Evolutionary conservation across 2,888 invertebrate species (phyloP).

Genomic region (Agrotis exclamationis): DNA sequence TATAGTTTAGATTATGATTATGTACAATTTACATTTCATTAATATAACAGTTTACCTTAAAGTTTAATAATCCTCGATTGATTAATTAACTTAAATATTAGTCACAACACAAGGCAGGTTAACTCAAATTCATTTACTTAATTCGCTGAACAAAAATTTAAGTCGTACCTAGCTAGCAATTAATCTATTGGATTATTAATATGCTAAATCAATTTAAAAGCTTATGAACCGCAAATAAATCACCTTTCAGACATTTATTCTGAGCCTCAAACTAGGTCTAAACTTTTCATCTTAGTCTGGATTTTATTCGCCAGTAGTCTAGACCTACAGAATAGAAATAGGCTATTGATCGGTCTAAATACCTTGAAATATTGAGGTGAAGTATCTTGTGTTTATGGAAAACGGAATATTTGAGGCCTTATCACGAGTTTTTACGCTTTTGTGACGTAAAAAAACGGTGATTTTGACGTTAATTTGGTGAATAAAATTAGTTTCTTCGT

Average conservation of each 20-base stretch:
- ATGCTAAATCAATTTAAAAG: neutral
- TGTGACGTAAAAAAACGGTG: no score
- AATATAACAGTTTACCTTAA: no score
- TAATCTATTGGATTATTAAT: neutral
- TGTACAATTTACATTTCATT: no score
- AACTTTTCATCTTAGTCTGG: conserved; percentile 14
- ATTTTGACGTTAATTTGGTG: no score
- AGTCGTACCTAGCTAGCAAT: neutral
- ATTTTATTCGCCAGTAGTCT: conserved; percentile 6
- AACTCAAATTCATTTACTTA: no score
- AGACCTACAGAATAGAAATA: conserved; percentile 42
- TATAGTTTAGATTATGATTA: no score
- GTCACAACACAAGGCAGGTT: no score
- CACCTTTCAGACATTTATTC: neutral
- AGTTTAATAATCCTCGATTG: no score
- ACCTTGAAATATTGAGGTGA: neutral
- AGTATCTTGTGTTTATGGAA: neutral
- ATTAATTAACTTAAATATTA: no score
- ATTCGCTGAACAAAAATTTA: no score
- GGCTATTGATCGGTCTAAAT: conserved; percentile 55
- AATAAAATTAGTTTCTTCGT: no score
- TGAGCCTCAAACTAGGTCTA: conserved; percentile 9
- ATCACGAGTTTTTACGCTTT: no score
- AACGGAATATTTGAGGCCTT: neutral
- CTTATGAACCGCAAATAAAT: neutral